A percentile compares a stretch with the other conserved stretches of the same genome.
Conservation (phyloP, 1,140 invertebrate genomes). For the Penaeus indicus region DNA sequence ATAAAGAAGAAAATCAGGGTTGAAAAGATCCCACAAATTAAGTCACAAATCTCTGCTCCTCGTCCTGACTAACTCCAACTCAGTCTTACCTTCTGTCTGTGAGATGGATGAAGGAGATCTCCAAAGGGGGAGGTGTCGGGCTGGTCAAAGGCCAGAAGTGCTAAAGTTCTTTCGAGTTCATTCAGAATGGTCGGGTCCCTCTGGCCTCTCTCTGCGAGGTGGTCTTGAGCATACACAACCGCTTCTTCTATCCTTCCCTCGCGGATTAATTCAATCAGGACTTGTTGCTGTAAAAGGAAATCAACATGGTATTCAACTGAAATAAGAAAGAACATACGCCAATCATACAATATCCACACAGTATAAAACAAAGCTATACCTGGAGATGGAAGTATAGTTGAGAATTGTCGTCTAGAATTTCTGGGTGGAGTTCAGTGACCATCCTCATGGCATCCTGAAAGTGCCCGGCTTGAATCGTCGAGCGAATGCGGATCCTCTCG, state of each 20-base stretch:
- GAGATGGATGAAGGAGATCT: conserved; percentile 91
- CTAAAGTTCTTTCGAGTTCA: conserved; percentile 84
- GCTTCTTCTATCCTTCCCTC: conserved; percentile 93
- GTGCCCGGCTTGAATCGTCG: conserved; percentile 92
- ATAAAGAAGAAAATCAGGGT: background rate
- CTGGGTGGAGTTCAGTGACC: conserved; percentile 95
- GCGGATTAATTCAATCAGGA: conserved; percentile 93
- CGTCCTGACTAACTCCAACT: conserved; percentile 8
- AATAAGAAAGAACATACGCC: conserved; percentile 54
- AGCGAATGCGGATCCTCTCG: conserved; percentile 90
- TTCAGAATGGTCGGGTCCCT: conserved; percentile 79
- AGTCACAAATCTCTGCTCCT: background rate
- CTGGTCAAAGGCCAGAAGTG: conserved; percentile 96
- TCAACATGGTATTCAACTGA: conserved; percentile 44
- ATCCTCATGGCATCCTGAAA: conserved; percentile 94
- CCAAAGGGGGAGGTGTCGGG: conserved; percentile 95
- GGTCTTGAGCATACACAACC: conserved; percentile 94
- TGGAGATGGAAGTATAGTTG: conserved; percentile 97
- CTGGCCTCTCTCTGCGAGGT: conserved; percentile 91
- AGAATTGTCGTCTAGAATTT: conserved; percentile 93
- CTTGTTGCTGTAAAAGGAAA: conserved; percentile 82
- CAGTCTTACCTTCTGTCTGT: conserved; percentile 87
- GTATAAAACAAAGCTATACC: conserved; percentile 71
- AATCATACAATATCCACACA: conserved; percentile 27
- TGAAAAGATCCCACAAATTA: background rate